These are phyloP conservation scores for Andrena dorsata DNA, from an alignment of 2,888 invertebrate species.

Conservation along the genomic window DNA sequence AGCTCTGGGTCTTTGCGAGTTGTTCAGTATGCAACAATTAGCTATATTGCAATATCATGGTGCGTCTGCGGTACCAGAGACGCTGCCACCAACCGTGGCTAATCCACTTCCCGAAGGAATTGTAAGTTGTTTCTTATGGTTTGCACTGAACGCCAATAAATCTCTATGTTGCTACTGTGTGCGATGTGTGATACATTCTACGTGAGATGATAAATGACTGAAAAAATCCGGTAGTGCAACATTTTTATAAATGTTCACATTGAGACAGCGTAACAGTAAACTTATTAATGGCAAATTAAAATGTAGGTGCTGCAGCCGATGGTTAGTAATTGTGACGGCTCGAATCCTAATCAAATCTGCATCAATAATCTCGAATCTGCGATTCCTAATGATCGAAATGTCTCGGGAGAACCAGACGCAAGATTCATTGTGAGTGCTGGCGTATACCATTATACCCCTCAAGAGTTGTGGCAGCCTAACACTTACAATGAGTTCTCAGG, in stretches of 20 bases:
- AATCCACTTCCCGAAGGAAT: constrained; percentile 71
- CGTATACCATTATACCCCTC: constrained; percentile 89
- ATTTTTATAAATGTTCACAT: too few species aligned
- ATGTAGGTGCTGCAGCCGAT: constrained; percentile 38
- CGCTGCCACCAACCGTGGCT: constrained; percentile 77
- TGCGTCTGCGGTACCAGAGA: constrained; percentile 76
- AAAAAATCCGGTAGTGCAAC: too few species aligned
- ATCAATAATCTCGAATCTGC: constrained; percentile 91
- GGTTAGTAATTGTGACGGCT: constrained; percentile 91
- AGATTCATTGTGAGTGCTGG: constrained; percentile 93
- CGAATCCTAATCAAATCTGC: constrained; percentile 90
- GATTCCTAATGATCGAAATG: constrained; percentile 88
- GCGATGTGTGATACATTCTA: background rate
- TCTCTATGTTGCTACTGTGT: too few species aligned
- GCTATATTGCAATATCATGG: constrained; percentile 85
- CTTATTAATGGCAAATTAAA: background rate
- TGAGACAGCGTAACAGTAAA: too few species aligned
- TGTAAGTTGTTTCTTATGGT: constrained; percentile 39
- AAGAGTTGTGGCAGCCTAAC: constrained; percentile 90
- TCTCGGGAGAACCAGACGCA: constrained; percentile 91
- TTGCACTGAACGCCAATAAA: background rate
- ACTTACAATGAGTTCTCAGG: constrained; percentile 91
- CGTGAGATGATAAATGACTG: background rate
- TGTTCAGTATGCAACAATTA: constrained; percentile 82
- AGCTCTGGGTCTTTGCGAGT: constrained; percentile 85